Conservation (phyloP, 2,797 vertebrate species). For the Rhodeus uyekii region DNA sequence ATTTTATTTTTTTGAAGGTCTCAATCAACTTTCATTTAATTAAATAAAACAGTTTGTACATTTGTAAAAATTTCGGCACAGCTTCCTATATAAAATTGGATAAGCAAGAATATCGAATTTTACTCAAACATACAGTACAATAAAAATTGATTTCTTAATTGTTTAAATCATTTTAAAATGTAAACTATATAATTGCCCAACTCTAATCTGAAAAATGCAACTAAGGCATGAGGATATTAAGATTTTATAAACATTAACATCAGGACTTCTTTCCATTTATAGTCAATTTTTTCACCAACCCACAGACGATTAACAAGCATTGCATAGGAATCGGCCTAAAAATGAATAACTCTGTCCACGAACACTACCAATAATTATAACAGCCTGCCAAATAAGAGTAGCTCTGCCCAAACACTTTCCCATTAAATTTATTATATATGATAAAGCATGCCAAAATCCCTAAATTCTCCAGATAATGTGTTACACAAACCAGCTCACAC, state of each 20-base stretch:
- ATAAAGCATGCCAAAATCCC: background rate
- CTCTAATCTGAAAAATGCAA: background rate
- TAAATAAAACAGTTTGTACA: background rate
- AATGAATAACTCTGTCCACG: background rate
- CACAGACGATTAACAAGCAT: background rate
- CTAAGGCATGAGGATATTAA: background rate
- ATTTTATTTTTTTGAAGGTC: too few relatives aligned
- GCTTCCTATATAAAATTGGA: background rate
- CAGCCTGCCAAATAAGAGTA: background rate
- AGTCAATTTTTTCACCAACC: background rate
- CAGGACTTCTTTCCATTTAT: background rate
- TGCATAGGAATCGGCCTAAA: background rate
- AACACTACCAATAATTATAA: background rate
- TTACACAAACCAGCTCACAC: background rate
- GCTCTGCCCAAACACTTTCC: background rate
- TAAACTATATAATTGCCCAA: background rate
- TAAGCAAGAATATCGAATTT: background rate
- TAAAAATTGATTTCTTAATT: background rate
- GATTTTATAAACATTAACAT: background rate
- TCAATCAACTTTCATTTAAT: background rate
- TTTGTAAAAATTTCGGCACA: background rate
- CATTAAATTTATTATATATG: constrained; percentile 1
- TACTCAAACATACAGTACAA: background rate
- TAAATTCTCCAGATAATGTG: background rate
- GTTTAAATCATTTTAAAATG: background rate